Base-by-base conservation (phyloP, 2,113 vertebrate species). In the Gadus macrocephalus region DNA sequence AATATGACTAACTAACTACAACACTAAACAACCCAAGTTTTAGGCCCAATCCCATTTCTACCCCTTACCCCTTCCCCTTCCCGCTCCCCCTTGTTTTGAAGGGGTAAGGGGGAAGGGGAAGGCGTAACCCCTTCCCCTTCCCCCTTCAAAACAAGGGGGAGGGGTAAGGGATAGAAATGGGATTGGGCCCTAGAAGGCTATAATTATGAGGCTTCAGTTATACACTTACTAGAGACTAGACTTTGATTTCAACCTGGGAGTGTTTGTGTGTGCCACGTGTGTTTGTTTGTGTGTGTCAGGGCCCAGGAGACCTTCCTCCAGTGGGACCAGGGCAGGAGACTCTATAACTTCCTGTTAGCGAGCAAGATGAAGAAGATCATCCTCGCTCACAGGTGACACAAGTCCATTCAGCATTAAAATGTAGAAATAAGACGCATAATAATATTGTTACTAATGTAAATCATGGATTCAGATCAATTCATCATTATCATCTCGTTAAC, bases 361-460 rank as follows among this genome's bases (percentile, higher is more conserved):
- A 93, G 92, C 81, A 96, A 95, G 82, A 94, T 98, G 95, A 98
- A 95, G 91, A 96, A 94, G 84, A 94, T 98, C 75, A 95, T 98
- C 81, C 91, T 96, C 58, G 92, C 92, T 0, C 95, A 98, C 90
- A 96, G 94, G 96, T 97, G 82, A 9, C 4, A 14, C 11, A 3
- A n/a, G 14, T 11, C 22, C 38, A 59, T n/a, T 15, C 35, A 61
- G 3, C 60, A 8, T 42, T 11, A 42, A 6, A 56, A 56, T 49
- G 2, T 12, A 49, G 8, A 49, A 49, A 49, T 49, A 27, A 14
- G 25, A 62, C 31, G 6, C 31, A 35, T 35, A 19, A 19, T 62
- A 62, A 62, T 22, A 4, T 19, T 61, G 4, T 22, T 22, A 25
- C 9, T 22, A 62, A 7, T 62, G 25, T 62, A 2, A 35, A 35